Percentiles rank a stretch among this genome's conserved stretches.
These are phyloP conservation scores for Phortica magna DNA, from an alignment of 2,888 invertebrate species.

Conservation along the genomic window DNA sequence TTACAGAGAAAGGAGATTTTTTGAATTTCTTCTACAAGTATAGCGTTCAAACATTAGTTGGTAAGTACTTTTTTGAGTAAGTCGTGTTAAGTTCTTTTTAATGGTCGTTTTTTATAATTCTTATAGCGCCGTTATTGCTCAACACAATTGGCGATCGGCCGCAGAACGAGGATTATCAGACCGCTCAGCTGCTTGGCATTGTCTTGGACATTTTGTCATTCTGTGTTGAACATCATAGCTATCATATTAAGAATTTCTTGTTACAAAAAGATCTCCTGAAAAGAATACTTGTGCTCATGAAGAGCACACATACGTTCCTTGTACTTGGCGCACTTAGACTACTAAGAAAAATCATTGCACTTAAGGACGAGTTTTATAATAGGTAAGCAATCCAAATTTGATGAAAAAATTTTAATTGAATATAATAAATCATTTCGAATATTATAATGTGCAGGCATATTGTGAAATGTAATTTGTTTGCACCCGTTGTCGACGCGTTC, in stretches of 20 bases:
- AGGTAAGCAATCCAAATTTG: conserved; percentile 65
- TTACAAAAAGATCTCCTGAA: conserved; percentile 97
- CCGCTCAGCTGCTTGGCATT: conserved; percentile 95
- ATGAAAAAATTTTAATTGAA: background rate
- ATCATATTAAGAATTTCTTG: conserved; percentile 98
- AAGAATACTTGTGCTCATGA: conserved; percentile 96
- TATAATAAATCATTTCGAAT: too few relatives aligned
- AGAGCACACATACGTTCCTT: conserved; percentile 97
- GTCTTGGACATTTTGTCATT: conserved; percentile 97
- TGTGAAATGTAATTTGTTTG: conserved; percentile 95
- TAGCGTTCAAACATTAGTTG: conserved; percentile 96
- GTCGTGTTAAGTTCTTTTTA: background rate
- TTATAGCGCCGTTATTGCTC: conserved; percentile 90
- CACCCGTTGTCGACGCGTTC: conserved; percentile 97
- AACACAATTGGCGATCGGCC: conserved; percentile 95
- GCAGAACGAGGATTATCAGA: conserved; percentile 96
- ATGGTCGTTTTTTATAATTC: background rate
- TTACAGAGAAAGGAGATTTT: conserved; percentile 98
- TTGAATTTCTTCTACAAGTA: conserved; percentile 99
- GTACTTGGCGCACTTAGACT: conserved; percentile 97
- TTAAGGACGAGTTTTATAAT: conserved; percentile 99
- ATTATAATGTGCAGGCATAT: conserved; percentile 83
- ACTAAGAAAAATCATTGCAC: conserved; percentile 96
- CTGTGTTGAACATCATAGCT: conserved; percentile 99
- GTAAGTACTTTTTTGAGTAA: conserved; percentile 79